Evolutionary conservation across 2,113 vertebrate species (phyloP).

Genomic region (Psilopsiagon aurifrons): DNA sequence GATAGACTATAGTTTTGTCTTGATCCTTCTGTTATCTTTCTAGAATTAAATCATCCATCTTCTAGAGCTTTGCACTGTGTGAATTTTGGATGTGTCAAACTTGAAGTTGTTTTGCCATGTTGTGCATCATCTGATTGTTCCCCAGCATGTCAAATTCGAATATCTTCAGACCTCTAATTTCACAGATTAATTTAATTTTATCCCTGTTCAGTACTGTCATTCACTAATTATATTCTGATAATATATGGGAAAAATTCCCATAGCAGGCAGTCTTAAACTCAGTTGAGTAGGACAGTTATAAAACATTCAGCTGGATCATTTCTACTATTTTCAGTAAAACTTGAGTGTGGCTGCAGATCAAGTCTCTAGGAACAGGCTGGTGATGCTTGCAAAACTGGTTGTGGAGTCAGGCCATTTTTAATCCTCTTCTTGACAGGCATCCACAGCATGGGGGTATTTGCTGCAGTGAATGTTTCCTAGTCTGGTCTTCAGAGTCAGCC

Average conservation of each 20-base stretch:
- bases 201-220: neutral
- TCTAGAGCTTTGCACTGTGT: neutral
- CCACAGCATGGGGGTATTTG: neutral
- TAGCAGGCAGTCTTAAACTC: neutral
- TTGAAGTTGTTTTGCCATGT: neutral
- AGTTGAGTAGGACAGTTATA: neutral
- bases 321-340: neutral
- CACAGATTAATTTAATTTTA: neutral
- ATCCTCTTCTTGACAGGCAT: neutral
- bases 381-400: neutral
- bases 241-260: neutral
- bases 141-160: neutral
- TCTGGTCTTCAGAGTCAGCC: neutral
- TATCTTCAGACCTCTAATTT: neutral
- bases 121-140: neutral
- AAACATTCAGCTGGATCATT: neutral
- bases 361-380: neutral
- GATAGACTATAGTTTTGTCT: neutral
- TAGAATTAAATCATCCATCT: neutral
- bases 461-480: neutral
- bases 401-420: neutral
- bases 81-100: neutral
- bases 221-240: neutral
- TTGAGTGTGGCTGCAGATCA: neutral
- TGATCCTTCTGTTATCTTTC: neutral